Evolutionary conservation across 2,888 invertebrate species (phyloP), one percentile per base, ranked within the genome.

Genomic region (Pyrocoelia pectoralis): DNA sequence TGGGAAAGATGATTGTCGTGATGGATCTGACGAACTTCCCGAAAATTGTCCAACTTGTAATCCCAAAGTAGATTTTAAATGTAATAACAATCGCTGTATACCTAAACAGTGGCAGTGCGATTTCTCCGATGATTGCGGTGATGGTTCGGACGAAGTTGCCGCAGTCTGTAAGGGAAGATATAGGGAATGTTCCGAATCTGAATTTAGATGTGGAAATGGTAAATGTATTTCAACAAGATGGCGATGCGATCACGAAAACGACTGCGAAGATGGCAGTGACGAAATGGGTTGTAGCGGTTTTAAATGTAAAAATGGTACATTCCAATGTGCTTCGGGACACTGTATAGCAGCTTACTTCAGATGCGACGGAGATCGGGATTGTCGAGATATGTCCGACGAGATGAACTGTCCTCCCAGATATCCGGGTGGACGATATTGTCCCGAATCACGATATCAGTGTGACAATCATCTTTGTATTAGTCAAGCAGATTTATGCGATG

Each of bases 161-260:
- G 83, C 88, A 0, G 83, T 93, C 28, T 98, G 97, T 80, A 90
- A 91, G 73, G 90, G 91, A 56, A 86, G 85, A 61, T 97, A 95
- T 79, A 85, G 98, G 14, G 90, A 93, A 58, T 98, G 97, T 76
- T 97, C 96, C 0, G 97, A 97, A 78, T 95, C 94, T 0, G 96
- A 96, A 77, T 96, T 95, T 64, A 72, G 72, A 56, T 97, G 96
- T 76, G 87, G 84, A 48, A 95, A 95, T 76, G 93, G 93, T 38
- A 94, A 94, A 76, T 97, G 96, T 76, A 94, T 97, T 53, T 95
- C 96, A 0, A 91, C 91, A 0, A 85, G 96, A 66, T 97, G 96
- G 95, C 87, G 94, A 40, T 98, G 98, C 80, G 97, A 98, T 77
- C 94, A 94, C 80, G 97, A 97, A 79, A 95, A 97, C 77, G 98